Percentiles rank a stretch among this genome's conserved stretches.
These are phyloP conservation scores for Pteropus rufus DNA, from an alignment of 2,797 vertebrate genomes.

Conservation along the genomic window DNA sequence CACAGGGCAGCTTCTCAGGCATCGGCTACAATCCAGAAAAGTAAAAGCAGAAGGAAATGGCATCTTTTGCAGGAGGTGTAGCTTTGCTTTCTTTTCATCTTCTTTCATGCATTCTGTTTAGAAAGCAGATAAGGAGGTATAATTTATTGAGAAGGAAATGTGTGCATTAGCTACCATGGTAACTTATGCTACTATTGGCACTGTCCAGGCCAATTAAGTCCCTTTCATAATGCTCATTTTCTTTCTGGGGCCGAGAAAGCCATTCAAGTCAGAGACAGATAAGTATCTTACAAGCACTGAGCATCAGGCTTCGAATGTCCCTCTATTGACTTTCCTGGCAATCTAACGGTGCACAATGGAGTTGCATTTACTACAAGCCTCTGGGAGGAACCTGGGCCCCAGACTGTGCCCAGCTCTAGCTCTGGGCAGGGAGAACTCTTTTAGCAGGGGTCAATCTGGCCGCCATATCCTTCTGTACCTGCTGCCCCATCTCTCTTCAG, in stretches of 20 bases:
- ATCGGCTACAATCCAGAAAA: constrained; percentile 27
- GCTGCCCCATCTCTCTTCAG: not conserved
- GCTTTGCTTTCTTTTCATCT: constrained; percentile 42
- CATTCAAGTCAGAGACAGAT: constrained; percentile 64
- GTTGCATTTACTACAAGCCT: not conserved
- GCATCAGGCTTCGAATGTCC: constrained; percentile 26
- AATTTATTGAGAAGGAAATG: constrained; percentile 60
- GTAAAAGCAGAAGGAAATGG: constrained; percentile 9
- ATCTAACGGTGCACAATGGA: not conserved
- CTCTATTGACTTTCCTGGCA: constrained; percentile 50
- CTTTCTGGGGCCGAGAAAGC: constrained; percentile 60
- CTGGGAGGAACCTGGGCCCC: not conserved
- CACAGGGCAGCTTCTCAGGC: not conserved
- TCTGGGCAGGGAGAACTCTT: not conserved
- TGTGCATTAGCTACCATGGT: constrained; percentile 67
- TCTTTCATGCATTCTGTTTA: constrained; percentile 34
- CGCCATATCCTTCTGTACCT: not conserved
- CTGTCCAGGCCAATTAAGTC: constrained; percentile 54
- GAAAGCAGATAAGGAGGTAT: constrained; percentile 63
- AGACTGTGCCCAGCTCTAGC: not conserved
- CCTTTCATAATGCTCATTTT: constrained; percentile 58
- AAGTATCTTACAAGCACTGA: constrained; percentile 57
- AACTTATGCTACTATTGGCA: constrained; percentile 64
- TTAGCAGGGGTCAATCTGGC: not conserved
- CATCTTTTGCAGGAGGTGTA: constrained; percentile 25